Percentiles rank a stretch among this genome's conserved stretches.
phyloP scores from a whole-genome alignment of 2,888 invertebrate species.

The Lissonota sp. region DNA sequence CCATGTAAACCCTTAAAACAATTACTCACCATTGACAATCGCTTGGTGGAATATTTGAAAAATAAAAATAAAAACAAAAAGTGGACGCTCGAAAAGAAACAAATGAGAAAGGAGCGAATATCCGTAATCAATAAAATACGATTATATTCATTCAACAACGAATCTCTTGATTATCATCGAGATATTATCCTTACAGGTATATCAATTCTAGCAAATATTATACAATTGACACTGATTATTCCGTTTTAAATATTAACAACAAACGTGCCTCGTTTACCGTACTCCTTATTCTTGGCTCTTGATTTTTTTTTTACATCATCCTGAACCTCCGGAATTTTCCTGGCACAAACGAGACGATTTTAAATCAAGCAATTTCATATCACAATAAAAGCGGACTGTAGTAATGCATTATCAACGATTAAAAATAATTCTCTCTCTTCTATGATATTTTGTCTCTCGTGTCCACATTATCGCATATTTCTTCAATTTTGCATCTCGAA shows the following conservation, averaged over 20 bases:
- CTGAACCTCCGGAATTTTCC: background rate
- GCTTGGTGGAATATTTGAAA: constrained; percentile 2
- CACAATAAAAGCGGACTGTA: background rate
- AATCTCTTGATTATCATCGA: constrained; percentile 43
- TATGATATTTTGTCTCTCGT: constrained; percentile 9
- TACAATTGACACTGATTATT: constrained; percentile 56
- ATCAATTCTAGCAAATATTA: constrained; percentile 50
- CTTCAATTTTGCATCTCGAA: background rate
- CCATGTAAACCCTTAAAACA: background rate
- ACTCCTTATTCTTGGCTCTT: background rate
- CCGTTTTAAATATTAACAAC: constrained; percentile 26
- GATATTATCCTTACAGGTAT: constrained; percentile 36
- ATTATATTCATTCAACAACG: constrained; percentile 60
- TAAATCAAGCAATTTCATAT: background rate
- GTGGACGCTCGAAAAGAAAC: background rate
- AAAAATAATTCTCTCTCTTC: background rate
- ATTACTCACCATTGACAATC: constrained; percentile 57
- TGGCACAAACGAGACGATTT: background rate
- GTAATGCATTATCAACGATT: background rate
- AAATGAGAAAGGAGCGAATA: background rate
- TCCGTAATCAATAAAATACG: constrained; percentile 52
- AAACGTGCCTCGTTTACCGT: constrained; percentile 6
- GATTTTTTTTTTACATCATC: background rate
- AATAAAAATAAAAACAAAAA: background rate
- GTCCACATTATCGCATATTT: constrained; percentile 3